Base-by-base conservation (phyloP, 2,113 vertebrate genomes). In the Xenotilapia caudafasciata region DNA sequence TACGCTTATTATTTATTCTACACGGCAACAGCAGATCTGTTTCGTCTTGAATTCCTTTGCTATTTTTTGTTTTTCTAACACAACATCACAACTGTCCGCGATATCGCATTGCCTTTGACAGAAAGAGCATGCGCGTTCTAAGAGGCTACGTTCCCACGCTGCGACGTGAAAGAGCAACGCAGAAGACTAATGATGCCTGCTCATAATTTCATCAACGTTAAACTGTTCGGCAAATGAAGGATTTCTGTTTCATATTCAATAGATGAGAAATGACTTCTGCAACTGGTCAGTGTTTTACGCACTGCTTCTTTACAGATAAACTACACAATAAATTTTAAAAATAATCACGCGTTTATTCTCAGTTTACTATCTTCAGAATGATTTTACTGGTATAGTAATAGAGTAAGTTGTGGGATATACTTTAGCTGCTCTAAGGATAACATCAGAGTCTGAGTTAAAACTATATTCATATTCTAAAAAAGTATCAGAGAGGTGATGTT, bases 261-360 rank as follows among this genome's bases (percentile, higher is more conserved):
- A 47, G 13, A 73, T 3, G 21, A 73, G 40, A 28, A 21, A 2
- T 45, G 68, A 73, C 68, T 42, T 70, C 8, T 73, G 38, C 12
- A 9, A 14, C 19, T 73, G 4, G 0, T 73, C 40, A 45, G 40
- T 73, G 68, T 45, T 73, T 73, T 45, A 17, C 6, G 40, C 21
- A 26, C 21, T 45, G 14, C 68, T 47, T 42, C 38, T 17, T 26
- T 47, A 73, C 68, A 73, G 21, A 73, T 73, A 45, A 73, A 26
- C 40, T 17, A 7, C 40, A 11, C 0, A 28, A 9, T 42, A 70
- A 1, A 26, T 73, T 0, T 12, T 0, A 6, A 73, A 38, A 15
- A 6, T 6, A 15, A 42, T 70, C 38, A 45, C 21, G 8, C 4
- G 68, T 73, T 73, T 26, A 73, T 73, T 70, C n/a, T 70, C 19